Percentiles rank a stretch among this genome's conserved stretches.
These are phyloP conservation scores for Erynnis tages DNA, from an alignment of 2,888 invertebrate species.

Conservation along the genomic window DNA sequence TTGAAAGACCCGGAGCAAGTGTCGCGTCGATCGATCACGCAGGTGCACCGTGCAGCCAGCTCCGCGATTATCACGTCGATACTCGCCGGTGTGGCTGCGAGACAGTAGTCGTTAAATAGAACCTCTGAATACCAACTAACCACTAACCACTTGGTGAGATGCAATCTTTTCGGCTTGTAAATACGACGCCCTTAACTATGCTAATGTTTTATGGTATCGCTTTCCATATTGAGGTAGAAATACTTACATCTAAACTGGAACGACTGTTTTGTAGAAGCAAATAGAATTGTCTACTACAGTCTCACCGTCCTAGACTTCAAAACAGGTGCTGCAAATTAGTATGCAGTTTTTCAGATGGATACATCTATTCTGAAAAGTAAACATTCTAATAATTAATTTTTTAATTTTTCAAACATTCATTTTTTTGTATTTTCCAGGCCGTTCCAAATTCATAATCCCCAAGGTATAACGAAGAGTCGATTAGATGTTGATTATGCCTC, in stretches of 20 bases:
- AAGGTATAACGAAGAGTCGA: no score
- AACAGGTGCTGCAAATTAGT: no score
- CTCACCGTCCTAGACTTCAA: no score
- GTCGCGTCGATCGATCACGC: conserved; percentile 24
- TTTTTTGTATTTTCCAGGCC: no score
- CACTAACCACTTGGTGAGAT: conserved; percentile 18
- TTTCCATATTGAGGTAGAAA: background rate
- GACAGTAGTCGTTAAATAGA: conserved; percentile 26
- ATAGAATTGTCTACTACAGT: no score
- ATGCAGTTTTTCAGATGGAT: no score
- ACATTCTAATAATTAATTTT: no score
- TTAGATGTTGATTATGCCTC: no score
- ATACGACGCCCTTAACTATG: conserved; percentile 12
- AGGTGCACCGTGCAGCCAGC: conserved; percentile 24
- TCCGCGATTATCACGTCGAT: conserved; percentile 26
- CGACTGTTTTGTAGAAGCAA: no score
- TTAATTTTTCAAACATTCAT: no score
- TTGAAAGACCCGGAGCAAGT: conserved; percentile 17
- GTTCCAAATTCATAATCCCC: no score
- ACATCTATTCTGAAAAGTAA: no score
- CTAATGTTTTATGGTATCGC: conserved; percentile 9
- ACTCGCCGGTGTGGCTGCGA: conserved; percentile 17
- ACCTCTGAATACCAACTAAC: conserved; percentile 22
- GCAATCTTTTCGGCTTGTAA: conserved; percentile 22
- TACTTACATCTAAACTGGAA: background rate